Percentiles rank a stretch among this genome's conserved stretches.
Conservation (phyloP, 1,140 invertebrate genomes). For the Drosophila nikananu region DNA sequence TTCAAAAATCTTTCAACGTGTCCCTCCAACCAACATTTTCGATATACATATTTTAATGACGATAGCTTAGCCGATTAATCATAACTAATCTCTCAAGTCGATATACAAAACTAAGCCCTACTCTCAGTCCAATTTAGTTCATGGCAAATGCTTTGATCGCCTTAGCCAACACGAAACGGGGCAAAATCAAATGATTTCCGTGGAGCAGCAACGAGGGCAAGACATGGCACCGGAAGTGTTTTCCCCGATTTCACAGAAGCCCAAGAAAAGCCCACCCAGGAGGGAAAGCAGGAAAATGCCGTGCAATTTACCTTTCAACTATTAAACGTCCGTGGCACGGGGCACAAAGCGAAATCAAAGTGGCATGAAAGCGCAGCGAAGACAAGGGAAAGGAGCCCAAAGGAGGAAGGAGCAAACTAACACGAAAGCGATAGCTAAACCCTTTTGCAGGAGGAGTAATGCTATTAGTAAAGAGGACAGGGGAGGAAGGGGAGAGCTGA, state of each 20-base stretch:
- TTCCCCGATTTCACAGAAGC: slow-evolving; percentile 55
- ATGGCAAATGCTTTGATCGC: slow-evolving; percentile 69
- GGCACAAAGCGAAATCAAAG: slow-evolving; percentile 81
- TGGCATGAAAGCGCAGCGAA: slow-evolving; percentile 79
- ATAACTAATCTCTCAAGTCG: neutral
- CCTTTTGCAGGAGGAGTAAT: slow-evolving; percentile 64
- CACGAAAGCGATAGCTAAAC: slow-evolving; percentile 73
- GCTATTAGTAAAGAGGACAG: slow-evolving; percentile 56
- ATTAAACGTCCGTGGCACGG: slow-evolving; percentile 80
- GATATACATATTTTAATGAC: neutral
- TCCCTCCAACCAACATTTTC: neutral
- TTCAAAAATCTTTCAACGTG: neutral
- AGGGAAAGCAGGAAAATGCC: slow-evolving; percentile 62
- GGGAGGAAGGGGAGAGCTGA: neutral
- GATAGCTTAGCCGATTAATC: neutral
- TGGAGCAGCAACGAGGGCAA: slow-evolving; percentile 58
- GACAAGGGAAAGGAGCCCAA: slow-evolving; percentile 49
- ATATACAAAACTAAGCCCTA: neutral
- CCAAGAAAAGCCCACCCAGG: slow-evolving; percentile 17
- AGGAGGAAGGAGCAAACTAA: slow-evolving; percentile 21
- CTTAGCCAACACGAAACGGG: slow-evolving; percentile 70
- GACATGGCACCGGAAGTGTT: slow-evolving; percentile 75
- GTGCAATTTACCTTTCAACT: slow-evolving; percentile 82
- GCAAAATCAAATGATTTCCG: slow-evolving; percentile 80
- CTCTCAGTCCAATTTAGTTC: slow-evolving; percentile 19